phyloP scores from a whole-genome alignment of 2,113 vertebrate genomes.

The Orientallactaga bullata region DNA sequence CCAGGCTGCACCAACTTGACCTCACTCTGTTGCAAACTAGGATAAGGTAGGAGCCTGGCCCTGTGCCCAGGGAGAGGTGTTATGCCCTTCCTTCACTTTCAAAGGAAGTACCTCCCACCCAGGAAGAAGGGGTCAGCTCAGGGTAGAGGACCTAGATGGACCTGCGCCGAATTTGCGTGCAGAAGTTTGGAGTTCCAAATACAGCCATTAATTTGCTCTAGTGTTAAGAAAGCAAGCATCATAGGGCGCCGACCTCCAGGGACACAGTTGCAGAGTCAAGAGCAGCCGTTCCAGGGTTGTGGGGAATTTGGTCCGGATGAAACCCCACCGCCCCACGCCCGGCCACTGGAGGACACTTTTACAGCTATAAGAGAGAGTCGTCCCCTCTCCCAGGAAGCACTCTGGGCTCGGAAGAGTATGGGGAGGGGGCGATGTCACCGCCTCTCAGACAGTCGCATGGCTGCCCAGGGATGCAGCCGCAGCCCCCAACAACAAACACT shows the following conservation, averaged over 20 bases:
- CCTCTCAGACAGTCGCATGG: neutral
- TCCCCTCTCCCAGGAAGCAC: neutral
- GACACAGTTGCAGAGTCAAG: neutral
- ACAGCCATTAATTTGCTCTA: neutral
- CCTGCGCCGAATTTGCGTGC: neutral
- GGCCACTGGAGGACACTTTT: neutral
- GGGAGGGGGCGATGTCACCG: too few relatives aligned
- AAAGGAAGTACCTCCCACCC: neutral
- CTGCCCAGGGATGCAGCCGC: neutral
- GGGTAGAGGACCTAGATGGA: neutral
- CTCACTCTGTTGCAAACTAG: neutral
- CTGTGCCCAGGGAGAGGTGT: too few relatives aligned
- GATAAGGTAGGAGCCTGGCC: neutral
- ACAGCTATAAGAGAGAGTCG: neutral
- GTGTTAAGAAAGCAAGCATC: too few relatives aligned
- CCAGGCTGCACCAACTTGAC: neutral
- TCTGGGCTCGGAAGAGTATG: neutral
- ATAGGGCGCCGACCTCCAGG: neutral
- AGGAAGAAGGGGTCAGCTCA: neutral
- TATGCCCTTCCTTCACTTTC: neutral
- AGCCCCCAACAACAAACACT: neutral
- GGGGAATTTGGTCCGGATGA: neutral
- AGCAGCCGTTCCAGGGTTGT: neutral
- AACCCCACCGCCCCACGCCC: fast-evolving
- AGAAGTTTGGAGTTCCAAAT: neutral